Percentiles rank a stretch among this genome's conserved stretches.
These are phyloP conservation scores for Thalassophryne amazonica DNA, from an alignment of 2,797 vertebrate species.

Conservation along the genomic window DNA sequence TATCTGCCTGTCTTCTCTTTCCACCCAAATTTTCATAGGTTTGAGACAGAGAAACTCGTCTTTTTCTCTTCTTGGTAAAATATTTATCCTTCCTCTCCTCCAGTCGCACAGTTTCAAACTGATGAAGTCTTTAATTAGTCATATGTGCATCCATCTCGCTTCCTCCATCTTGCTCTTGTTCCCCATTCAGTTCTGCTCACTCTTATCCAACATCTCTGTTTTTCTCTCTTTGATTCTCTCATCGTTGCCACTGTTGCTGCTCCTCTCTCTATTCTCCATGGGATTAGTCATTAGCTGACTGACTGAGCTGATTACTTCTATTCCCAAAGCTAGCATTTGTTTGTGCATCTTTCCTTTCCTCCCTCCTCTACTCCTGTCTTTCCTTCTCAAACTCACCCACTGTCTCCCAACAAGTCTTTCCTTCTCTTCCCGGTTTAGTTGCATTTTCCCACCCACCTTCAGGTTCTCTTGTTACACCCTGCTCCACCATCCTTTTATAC, in stretches of 20 bases:
- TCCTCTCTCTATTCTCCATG: slow-evolving; percentile 44
- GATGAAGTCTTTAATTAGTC: slow-evolving; percentile 65
- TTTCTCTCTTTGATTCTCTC: slow-evolving; percentile 44
- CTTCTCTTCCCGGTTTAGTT: slow-evolving; percentile 23
- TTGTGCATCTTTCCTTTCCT: slow-evolving; percentile 46
- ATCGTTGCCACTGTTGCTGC: slow-evolving; percentile 32
- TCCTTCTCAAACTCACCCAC: slow-evolving; percentile 10
- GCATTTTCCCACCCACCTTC: slow-evolving; percentile 3
- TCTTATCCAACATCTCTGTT: slow-evolving; percentile 24
- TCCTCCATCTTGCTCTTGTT: slow-evolving; percentile 16
- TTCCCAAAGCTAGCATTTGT: slow-evolving; percentile 68
- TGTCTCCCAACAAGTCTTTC: slow-evolving; percentile 14
- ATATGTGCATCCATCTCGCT: slow-evolving; percentile 32
- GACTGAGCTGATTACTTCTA: slow-evolving; percentile 72
- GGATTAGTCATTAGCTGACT: slow-evolving; percentile 72
- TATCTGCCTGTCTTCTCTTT: slow-evolving; percentile 1
- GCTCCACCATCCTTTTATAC: background rate
- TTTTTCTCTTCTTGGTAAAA: slow-evolving; percentile 62
- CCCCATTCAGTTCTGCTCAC: slow-evolving; percentile 23
- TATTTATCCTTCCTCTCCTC: slow-evolving; percentile 64
- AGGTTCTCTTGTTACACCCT: background rate
- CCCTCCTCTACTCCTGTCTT: slow-evolving; percentile 7
- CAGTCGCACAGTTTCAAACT: slow-evolving; percentile 56
- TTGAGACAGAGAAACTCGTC: slow-evolving; percentile 28
- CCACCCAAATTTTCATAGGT: slow-evolving; percentile 4